Conservation (phyloP, 2,797 vertebrate species). For the Myotis planiceps region DNA sequence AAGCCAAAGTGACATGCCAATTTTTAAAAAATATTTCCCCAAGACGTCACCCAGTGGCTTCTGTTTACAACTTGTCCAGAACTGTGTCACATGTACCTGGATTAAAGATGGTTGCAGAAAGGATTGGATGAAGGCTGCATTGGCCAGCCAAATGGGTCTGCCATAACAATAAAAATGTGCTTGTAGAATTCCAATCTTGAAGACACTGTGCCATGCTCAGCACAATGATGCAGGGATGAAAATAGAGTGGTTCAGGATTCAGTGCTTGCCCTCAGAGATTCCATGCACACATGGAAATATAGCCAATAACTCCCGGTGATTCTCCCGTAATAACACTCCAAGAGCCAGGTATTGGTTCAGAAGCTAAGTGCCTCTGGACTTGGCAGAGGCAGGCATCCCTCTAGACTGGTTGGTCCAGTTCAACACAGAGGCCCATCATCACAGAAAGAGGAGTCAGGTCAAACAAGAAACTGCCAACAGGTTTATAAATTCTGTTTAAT, state of each 20-base stretch:
- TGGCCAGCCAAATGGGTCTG: not conserved
- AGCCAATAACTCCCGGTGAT: not conserved
- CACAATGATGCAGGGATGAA: not conserved
- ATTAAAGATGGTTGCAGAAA: not conserved
- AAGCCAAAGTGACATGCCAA: not conserved
- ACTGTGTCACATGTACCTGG: not conserved
- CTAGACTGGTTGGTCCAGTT: not conserved
- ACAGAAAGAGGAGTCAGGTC: constrained; percentile 9
- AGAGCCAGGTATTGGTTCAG: not conserved
- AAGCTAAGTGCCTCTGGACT: not conserved
- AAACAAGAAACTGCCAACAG: not conserved
- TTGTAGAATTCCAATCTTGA: not conserved
- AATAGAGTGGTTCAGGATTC: not conserved
- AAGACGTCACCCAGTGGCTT: not conserved
- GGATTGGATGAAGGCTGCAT: not conserved
- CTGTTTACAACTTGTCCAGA: not conserved
- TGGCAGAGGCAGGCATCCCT: not conserved
- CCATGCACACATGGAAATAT: not conserved
- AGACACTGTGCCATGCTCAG: not conserved
- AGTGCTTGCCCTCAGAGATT: not conserved
- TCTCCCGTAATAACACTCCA: not conserved
- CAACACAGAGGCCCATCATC: not conserved
- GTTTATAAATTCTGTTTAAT: constrained; percentile 51
- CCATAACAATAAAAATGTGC: not conserved
- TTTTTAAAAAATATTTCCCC: not conserved